These are phyloP conservation scores for Cosmia pyralina DNA, from an alignment of 2,888 invertebrate species.

Conservation along the genomic window DNA sequence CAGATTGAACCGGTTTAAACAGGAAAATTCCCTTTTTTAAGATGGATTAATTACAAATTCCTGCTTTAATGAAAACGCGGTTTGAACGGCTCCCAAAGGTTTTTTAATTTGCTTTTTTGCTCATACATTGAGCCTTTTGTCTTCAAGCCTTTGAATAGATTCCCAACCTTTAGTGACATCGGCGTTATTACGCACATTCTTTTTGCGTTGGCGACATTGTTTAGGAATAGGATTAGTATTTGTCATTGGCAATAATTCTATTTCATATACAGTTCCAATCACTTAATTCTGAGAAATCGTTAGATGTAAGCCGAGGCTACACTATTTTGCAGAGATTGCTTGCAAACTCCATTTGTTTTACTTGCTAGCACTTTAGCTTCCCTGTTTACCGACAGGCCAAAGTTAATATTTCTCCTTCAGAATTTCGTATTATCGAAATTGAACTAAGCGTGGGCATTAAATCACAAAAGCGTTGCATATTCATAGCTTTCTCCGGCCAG, in stretches of 20 bases:
- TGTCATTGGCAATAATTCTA: conserved; percentile 32
- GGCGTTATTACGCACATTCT: conserved; percentile 62
- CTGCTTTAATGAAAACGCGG: conserved; percentile 64
- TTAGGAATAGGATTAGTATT: conserved; percentile 32
- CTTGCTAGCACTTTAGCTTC: conserved; percentile 27
- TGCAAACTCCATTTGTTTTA: conserved; percentile 48
- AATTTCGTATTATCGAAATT: conserved; percentile 57
- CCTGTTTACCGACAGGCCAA: conserved; percentile 27
- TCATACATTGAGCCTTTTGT: conserved; percentile 68
- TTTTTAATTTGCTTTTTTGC: conserved; percentile 71
- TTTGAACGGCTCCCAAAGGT: conserved; percentile 65
- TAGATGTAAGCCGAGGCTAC: conserved; percentile 13
- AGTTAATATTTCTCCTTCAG: conserved; percentile 46
- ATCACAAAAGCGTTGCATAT: conserved; percentile 68
- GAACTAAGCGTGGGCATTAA: conserved; percentile 62
- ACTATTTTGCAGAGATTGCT: conserved; percentile 40
- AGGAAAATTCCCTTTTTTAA: conserved; percentile 66
- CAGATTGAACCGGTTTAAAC: conserved; percentile 60
- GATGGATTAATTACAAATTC: conserved; percentile 72
- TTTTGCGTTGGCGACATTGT: conserved; percentile 52
- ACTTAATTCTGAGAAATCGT: conserved; percentile 39
- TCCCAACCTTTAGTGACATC: conserved; percentile 52
- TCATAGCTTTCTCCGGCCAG: conserved; percentile 62
- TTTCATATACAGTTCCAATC: conserved; percentile 12
- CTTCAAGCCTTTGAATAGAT: conserved; percentile 54